phyloP scores from a whole-genome alignment of 2,797 vertebrate species.

The Nannoperca australis region DNA sequence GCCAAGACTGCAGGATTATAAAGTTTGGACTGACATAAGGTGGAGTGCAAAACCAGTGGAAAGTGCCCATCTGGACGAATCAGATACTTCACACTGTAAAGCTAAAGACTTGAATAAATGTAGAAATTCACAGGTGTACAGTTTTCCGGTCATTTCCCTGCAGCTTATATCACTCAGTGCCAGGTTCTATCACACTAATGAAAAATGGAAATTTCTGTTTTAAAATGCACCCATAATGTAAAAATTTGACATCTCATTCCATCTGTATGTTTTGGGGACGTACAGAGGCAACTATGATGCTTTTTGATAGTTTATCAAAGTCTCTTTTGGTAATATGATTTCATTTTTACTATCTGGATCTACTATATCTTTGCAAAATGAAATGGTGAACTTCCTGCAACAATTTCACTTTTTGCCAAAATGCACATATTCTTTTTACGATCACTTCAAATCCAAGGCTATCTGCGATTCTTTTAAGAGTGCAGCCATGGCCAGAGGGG shows the following conservation, averaged over 20 bases:
- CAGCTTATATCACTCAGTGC: background rate
- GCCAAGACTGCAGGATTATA: slow-evolving; percentile 46
- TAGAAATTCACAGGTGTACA: slow-evolving; percentile 5
- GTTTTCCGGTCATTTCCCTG: background rate
- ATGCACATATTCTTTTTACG: slow-evolving; percentile 11
- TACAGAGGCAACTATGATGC: background rate
- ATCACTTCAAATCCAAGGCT: slow-evolving; percentile 21
- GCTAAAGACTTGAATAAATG: background rate
- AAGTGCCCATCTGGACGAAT: slow-evolving; percentile 36
- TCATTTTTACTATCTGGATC: background rate
- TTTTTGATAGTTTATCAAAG: background rate
- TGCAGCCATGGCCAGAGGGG: slow-evolving; percentile 36
- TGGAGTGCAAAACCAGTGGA: slow-evolving; percentile 39
- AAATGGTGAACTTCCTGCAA: background rate
- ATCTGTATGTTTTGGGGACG: background rate
- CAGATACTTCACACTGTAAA: slow-evolving; percentile 14
- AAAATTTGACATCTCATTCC: background rate
- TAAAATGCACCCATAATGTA: background rate
- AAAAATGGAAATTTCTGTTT: background rate
- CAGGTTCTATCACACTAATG: background rate
- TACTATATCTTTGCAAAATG: background rate
- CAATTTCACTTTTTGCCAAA: background rate
- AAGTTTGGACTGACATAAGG: slow-evolving; percentile 35
- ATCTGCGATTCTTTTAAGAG: slow-evolving; percentile 27
- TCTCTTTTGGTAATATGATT: background rate